A percentile compares a stretch with the other conserved stretches of the same genome.
Conservation (phyloP, 2,113 vertebrate species). For the Oncorhynchus mykiss region DNA sequence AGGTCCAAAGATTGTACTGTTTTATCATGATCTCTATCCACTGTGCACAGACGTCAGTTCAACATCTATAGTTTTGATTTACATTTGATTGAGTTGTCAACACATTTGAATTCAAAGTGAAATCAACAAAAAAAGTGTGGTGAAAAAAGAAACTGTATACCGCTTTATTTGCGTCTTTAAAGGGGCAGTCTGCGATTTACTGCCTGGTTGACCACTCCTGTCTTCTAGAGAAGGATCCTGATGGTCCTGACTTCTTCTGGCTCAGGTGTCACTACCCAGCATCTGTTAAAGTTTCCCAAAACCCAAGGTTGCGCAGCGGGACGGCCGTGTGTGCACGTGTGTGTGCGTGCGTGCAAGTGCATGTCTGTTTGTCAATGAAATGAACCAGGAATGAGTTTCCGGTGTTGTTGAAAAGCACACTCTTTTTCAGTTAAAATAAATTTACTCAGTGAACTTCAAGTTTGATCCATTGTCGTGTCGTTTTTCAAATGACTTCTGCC, state of each 20-base stretch:
- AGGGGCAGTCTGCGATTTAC: slow-evolving; percentile 82
- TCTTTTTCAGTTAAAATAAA: slow-evolving; percentile 25
- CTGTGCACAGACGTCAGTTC: no score
- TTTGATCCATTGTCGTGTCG: no score
- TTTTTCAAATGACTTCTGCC: no score
- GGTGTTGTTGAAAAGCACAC: slow-evolving; percentile 64
- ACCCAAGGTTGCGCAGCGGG: slow-evolving; percentile 2
- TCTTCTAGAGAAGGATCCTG: slow-evolving; percentile 45
- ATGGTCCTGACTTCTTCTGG: slow-evolving; percentile 77
- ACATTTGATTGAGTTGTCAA: no score
- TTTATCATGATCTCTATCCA: slow-evolving; percentile 58
- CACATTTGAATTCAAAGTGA: no score
- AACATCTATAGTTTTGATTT: no score
- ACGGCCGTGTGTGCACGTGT: no score
- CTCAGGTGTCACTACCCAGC: slow-evolving; percentile 24
- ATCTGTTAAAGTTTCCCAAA: slow-evolving; percentile 79
- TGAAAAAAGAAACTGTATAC: slow-evolving; percentile 6
- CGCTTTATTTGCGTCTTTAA: slow-evolving; percentile 79
- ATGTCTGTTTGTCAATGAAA: slow-evolving; percentile 64
- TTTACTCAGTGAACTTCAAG: neutral
- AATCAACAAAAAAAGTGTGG: no score
- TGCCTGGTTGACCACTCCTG: slow-evolving; percentile 78
- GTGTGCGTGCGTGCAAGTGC: neutral
- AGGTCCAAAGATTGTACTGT: slow-evolving; percentile 29
- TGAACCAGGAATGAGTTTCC: slow-evolving; percentile 71